Evolutionary conservation across 2,797 vertebrate species (phyloP).

Genomic region (Saxicola maurus): DNA sequence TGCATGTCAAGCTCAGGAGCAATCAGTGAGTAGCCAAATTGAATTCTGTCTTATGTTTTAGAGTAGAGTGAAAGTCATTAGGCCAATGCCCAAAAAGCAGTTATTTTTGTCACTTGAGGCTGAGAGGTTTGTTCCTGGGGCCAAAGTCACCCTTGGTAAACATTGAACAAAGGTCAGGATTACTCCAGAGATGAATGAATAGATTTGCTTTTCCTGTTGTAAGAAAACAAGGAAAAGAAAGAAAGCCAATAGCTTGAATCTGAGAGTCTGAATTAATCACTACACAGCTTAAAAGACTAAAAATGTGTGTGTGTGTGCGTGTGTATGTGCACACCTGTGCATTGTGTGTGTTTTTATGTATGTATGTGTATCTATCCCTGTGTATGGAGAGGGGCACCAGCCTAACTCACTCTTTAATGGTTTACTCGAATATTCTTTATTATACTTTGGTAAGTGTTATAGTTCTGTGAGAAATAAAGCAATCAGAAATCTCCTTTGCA

Average conservation of each 20-base stretch:
- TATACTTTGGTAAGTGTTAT: slow-evolving; percentile 26
- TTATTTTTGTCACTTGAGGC: slow-evolving; percentile 19
- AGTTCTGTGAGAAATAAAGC: slow-evolving; percentile 55
- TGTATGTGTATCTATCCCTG: neutral
- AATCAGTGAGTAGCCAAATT: neutral
- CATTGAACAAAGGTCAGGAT: neutral
- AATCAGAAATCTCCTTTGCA: slow-evolving; percentile 58
- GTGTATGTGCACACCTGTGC: neutral
- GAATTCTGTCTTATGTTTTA: neutral
- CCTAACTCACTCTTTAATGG: neutral
- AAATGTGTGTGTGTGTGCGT: neutral
- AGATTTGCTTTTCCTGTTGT: neutral
- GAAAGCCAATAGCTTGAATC: neutral
- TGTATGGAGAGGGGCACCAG: slow-evolving; percentile 3
- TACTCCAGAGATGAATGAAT: neutral
- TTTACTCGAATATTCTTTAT: slow-evolving; percentile 36
- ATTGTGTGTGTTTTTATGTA: slow-evolving; percentile 8
- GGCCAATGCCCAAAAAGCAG: neutral
- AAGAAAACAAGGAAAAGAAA: neutral
- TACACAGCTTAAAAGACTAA: neutral
- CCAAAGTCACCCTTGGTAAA: neutral
- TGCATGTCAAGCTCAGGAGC: neutral
- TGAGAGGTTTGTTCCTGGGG: slow-evolving; percentile 6
- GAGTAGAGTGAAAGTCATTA: neutral
- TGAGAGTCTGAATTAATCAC: neutral